Conservation (phyloP, 2,113 vertebrate species). For the Onychostruthus taczanowskii region DNA sequence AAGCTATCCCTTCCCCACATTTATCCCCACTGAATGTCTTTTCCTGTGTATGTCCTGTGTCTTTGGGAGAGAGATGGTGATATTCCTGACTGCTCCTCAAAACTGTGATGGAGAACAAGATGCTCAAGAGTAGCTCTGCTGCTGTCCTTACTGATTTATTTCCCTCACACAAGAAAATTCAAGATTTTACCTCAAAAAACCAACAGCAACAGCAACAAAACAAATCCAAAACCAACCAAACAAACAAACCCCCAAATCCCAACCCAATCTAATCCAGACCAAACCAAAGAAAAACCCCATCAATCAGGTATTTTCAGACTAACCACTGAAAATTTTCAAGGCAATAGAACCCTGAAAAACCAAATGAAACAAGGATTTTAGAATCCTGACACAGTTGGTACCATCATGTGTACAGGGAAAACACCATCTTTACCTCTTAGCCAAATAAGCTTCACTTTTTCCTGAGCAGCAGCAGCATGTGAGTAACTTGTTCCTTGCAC, state of each 20-base stretch:
- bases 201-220: neutral
- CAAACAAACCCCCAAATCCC: accelerated
- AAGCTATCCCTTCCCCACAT: neutral
- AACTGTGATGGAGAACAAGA: neutral
- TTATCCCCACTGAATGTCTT: neutral
- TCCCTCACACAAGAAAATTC: neutral
- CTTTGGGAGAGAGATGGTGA: neutral
- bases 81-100: neutral
- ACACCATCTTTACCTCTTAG: neutral
- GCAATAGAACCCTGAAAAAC: neutral
- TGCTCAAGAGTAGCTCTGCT: neutral
- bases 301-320: neutral
- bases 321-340: neutral
- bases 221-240: neutral
- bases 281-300: neutral
- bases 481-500: neutral
- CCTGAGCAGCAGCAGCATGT: neutral
- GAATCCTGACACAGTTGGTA: neutral
- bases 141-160: neutral
- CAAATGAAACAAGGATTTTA: neutral
- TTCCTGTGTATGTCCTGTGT: neutral
- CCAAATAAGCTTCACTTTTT: neutral
- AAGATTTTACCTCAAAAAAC: neutral
- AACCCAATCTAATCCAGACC: neutral
- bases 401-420: neutral